Evolutionary conservation across 2,888 invertebrate genomes (phyloP).

Genomic region (Frankliniella intonsa): DNA sequence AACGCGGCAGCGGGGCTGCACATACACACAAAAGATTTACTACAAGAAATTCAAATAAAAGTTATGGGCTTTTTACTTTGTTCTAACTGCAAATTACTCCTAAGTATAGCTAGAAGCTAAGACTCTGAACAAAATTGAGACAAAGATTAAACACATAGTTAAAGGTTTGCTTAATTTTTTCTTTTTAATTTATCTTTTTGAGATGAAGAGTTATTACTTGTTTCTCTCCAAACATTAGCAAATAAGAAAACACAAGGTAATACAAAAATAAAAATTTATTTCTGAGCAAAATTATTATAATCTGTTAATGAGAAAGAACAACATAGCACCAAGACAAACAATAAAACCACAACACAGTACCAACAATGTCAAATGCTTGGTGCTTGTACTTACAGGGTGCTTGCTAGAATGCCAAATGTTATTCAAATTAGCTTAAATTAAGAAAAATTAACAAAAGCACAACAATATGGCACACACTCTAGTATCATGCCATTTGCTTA

Average conservation of each 20-base stretch:
- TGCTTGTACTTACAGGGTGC: not conserved
- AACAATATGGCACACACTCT: not conserved
- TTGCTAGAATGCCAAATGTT: not conserved
- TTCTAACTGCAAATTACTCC: not conserved
- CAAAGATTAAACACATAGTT: too few relatives aligned
- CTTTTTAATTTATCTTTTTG: too few relatives aligned
- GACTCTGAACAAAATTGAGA: too few relatives aligned
- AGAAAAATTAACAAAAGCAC: not conserved
- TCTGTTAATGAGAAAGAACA: not conserved
- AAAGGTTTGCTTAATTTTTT: too few relatives aligned
- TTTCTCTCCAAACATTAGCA: conserved; percentile 35
- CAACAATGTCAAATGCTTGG: not conserved
- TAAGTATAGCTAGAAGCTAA: too few relatives aligned
- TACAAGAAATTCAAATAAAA: not conserved
- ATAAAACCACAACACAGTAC: not conserved
- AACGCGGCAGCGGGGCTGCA: conserved; percentile 42
- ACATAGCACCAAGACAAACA: not conserved
- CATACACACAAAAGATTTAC: conserved; percentile 9
- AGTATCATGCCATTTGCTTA: not conserved
- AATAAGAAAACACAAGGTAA: conserved; percentile 41
- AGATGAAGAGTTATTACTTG: not conserved
- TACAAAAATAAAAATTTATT: conserved; percentile 37
- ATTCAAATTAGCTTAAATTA: not conserved
- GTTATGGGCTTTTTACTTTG: not conserved
- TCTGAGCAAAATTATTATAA: not conserved